Conservation (phyloP, 2,888 invertebrate species). For the Eurois occulta region DNA sequence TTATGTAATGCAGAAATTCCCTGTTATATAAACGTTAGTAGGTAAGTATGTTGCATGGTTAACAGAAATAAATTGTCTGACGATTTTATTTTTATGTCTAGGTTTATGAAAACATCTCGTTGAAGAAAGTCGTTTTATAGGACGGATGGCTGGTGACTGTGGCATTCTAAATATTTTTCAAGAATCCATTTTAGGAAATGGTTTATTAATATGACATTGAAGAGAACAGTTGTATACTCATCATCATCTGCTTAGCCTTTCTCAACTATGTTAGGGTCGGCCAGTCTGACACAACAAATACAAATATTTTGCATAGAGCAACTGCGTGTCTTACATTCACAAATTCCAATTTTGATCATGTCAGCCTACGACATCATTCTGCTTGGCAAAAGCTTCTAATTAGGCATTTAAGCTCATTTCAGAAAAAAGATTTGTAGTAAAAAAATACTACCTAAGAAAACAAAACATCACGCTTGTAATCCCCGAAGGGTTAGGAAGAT, state of each 20-base stretch:
- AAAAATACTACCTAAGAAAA: background rate
- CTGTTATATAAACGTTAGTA: constrained; percentile 32
- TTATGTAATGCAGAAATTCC: constrained; percentile 47
- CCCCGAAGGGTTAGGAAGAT: too few species aligned
- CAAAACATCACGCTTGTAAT: too few species aligned
- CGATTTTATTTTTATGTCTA: background rate
- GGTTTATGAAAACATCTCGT: background rate
- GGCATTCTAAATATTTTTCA: background rate
- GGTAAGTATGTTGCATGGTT: constrained; percentile 8
- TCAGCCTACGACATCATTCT: background rate
- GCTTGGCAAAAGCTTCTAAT: background rate
- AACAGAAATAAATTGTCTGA: background rate
- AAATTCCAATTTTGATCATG: background rate
- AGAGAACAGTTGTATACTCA: background rate
- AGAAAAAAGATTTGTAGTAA: background rate
- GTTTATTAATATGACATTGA: background rate
- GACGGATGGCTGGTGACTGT: background rate
- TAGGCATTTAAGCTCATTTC: background rate
- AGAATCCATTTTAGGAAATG: background rate
- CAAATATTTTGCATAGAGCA: background rate
- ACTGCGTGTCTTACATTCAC: background rate
- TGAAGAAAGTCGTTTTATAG: constrained; percentile 4
- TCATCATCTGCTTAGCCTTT: background rate
- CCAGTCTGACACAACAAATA: background rate
- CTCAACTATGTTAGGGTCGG: background rate